Conservation (phyloP, 1,140 invertebrate genomes). For the Bicyclus anynana region DNA sequence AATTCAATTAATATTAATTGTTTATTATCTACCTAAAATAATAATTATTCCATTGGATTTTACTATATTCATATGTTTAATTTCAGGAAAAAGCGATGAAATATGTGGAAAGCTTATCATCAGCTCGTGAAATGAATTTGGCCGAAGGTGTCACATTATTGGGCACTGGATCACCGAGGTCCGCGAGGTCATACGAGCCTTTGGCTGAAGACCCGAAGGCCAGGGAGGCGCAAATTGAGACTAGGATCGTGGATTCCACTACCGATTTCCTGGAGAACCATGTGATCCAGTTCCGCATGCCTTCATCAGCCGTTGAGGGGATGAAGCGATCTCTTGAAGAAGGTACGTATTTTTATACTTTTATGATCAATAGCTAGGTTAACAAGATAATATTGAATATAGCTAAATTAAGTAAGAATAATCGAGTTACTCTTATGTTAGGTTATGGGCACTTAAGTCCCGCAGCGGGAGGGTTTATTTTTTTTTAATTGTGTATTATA, state of each 20-base stretch:
- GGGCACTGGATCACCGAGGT: constrained; percentile 78
- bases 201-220: constrained; percentile 83
- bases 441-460: too few relatives aligned
- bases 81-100: constrained; percentile 70
- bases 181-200: constrained; percentile 73
- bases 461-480: too few relatives aligned
- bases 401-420: too few relatives aligned
- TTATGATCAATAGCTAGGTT: too few relatives aligned
- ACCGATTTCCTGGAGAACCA: constrained; percentile 87
- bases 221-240: constrained; percentile 86
- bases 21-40: too few relatives aligned
- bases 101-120: constrained; percentile 55
- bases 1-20: too few relatives aligned
- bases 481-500: too few relatives aligned
- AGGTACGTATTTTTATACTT: constrained; percentile 62
- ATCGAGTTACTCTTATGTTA: too few relatives aligned
- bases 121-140: constrained; percentile 74
- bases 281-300: constrained; percentile 87
- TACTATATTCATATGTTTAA: constrained; percentile 46
- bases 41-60: too few relatives aligned
- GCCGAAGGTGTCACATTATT: constrained; percentile 84
- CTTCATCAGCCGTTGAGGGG: constrained; percentile 81
- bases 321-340: constrained; percentile 83
- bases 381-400: too few relatives aligned
- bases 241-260: constrained; percentile 84